Base-by-base conservation (phyloP, 2,797 vertebrate species). In the Parotocinclus haroldoi region DNA sequence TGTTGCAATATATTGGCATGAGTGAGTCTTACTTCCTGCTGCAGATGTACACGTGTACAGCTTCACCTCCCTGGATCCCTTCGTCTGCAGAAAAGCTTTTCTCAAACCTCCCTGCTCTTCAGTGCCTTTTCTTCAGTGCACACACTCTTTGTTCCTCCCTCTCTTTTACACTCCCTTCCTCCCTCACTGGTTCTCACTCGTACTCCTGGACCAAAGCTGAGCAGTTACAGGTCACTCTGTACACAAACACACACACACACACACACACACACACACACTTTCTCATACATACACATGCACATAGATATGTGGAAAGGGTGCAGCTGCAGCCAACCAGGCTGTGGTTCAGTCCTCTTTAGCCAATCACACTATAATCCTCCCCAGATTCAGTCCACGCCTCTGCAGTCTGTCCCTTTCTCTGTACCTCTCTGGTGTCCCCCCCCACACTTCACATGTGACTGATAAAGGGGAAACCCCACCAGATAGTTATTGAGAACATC, bases 341-440 rank as follows among this genome's bases (percentile, higher is more conserved):
- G 74, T 58, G 55, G 66, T 68, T 65, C 76, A 80, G 76, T 75
- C 73, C 64, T 17, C 65, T 79, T 74, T 65, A 79, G 72, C 78
- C 77, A 79, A 72, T 75, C 72, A 61, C 62, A 54, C 45, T 48
- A 48, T 73, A 78, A 76, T 75, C 75, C 64, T 60, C 50, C 55
- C 67, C 44, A 60, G 19, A 51, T 58, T 63, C 60, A 53, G 51
- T 14, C n/a, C 17, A 36, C 58, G 48, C 61, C 42, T 57, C 59
- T 54, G 58, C 50, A 45, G 27, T 58, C 58, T 69, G 17, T 73
- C 42, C 7, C 55, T 37, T 36, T 58, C 56, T 51, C 51, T 63
- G 10, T 54, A 56, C 50, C 19, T 39, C 53, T 38, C 56, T 27
- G 19, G 48, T 10, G 27, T 14, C 42, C 17, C 46, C 38, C 48